Evolutionary conservation across 2,888 invertebrate genomes (phyloP), one percentile per base, ranked within the genome.

Genomic region (Lithophane semibrunnea): DNA sequence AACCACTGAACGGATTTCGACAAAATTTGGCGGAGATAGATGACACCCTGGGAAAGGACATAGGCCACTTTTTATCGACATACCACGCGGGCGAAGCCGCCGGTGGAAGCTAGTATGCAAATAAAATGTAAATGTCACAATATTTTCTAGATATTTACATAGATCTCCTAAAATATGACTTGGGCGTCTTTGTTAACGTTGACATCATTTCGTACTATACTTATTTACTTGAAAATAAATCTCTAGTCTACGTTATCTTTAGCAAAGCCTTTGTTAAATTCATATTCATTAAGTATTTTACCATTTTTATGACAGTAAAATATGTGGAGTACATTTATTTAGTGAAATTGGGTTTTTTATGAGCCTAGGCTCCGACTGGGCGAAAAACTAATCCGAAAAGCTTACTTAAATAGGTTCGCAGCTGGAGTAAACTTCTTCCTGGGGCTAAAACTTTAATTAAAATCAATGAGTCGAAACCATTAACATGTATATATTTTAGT

Each of bases 241-340:
- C 21, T 47, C 7, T 52, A 44, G 47, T 21, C 18, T 52, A 65
- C 24, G 29, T 56, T 54, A 21, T 67, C 47, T 75, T 63, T 12
- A 71, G 3, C 5, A 0, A 61, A 56, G 13, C 10, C 21, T 13
- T 44, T 13, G 5, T 56, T 77, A 58, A 56, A 71, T 61, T 73
- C 44, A 61, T 76, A 71, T 76, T 68, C 64, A 77, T 77, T 82
- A 47, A 82, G n/a, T 58, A 24, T 12, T 47, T 71, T 68, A 72
- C 18, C 52, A 71, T 82, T 82, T 81, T 77, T 58, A 71, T 64
- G 47, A 77, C 13, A 66, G 13, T 3, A 4, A 52, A 71, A 67
- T 37, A 56, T 37, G 47, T 73, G 65, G 18, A 52, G 56, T 49
- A 54, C 13, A 52, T 70, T 66, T 42, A 42, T 58, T 49, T 49